Conservation (phyloP, 2,888 invertebrate species). For the Coelinius sp. region DNA sequence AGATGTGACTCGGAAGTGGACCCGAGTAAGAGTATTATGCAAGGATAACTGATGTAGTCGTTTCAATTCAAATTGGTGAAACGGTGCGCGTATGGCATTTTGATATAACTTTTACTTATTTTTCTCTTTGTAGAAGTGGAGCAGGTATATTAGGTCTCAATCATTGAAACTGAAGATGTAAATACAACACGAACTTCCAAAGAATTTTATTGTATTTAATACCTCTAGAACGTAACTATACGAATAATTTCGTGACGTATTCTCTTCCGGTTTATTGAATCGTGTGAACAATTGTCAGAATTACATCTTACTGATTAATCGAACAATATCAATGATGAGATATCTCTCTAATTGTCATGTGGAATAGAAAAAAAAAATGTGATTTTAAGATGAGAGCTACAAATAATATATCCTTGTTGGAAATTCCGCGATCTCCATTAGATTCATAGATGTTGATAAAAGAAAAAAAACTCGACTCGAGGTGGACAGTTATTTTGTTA, state of each 20-base stretch:
- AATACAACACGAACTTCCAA: too few relatives aligned
- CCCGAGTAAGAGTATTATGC: constrained; percentile 8
- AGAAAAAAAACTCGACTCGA: too few relatives aligned
- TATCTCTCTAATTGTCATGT: too few relatives aligned
- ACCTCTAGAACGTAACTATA: constrained; percentile 37
- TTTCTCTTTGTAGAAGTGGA: neutral
- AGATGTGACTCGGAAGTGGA: constrained; percentile 1
- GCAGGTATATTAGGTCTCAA: too few relatives aligned
- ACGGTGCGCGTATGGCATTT: constrained; percentile 19
- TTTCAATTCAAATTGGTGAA: constrained; percentile 43
- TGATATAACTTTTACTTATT: neutral
- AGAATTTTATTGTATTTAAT: neutral
- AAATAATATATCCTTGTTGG: too few relatives aligned
- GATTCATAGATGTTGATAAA: too few relatives aligned
- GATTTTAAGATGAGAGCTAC: too few relatives aligned
- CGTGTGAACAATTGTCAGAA: constrained; percentile 21
- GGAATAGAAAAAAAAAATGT: too few relatives aligned
- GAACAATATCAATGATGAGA: too few relatives aligned
- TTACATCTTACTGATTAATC: neutral
- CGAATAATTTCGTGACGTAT: constrained; percentile 54
- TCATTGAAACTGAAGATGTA: too few relatives aligned
- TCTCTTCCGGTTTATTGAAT: constrained; percentile 58
- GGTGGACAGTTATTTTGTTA: too few relatives aligned
- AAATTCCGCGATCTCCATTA: too few relatives aligned
- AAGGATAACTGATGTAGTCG: neutral